phyloP scores from a whole-genome alignment of 53 echinoderm and acorn worm genomes.

The Henricia sp. region DNA sequence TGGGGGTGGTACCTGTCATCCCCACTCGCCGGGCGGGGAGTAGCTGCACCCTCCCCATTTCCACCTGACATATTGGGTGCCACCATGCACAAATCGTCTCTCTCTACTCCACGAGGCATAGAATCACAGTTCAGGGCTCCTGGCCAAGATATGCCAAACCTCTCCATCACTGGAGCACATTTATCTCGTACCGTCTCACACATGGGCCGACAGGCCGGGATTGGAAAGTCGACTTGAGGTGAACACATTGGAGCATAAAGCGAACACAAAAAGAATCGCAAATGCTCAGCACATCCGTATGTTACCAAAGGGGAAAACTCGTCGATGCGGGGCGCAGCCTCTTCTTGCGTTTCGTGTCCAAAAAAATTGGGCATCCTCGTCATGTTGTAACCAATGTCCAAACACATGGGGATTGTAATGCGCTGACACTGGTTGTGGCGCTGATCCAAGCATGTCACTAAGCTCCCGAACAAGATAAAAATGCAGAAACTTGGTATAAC shows the following conservation, averaged over 20 bases:
- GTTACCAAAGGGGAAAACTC: slow-evolving; percentile 93
- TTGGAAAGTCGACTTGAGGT: slow-evolving; percentile 86
- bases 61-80: slow-evolving; percentile 80
- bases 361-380: slow-evolving; percentile 96
- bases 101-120: slow-evolving; percentile 75
- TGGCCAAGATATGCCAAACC: slow-evolving; percentile 91
- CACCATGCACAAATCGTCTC: slow-evolving; percentile 91
- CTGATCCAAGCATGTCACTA: slow-evolving; percentile 2
- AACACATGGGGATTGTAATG: slow-evolving; percentile 94
- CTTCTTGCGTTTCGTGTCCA: slow-evolving; percentile 84
- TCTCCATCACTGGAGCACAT: slow-evolving; percentile 91
- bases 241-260: slow-evolving; percentile 97
- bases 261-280: slow-evolving; percentile 89
- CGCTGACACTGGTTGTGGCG: slow-evolving; percentile 81
- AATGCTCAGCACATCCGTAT: slow-evolving; percentile 91
- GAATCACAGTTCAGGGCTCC: slow-evolving; percentile 80
- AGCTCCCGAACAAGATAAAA: neutral
- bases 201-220: slow-evolving; percentile 94
- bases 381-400: slow-evolving; percentile 95
- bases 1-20: slow-evolving; percentile 1
- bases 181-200: slow-evolving; percentile 86
- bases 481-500: slow-evolving; percentile 16
- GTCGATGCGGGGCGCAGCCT: slow-evolving; percentile 90
- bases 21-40: slow-evolving; percentile 26
- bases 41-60: slow-evolving; percentile 11